Percentiles rank a stretch among this genome's conserved stretches.
Conservation (phyloP, 2,113 vertebrate species). For the Ginglymostoma cirratum region DNA sequence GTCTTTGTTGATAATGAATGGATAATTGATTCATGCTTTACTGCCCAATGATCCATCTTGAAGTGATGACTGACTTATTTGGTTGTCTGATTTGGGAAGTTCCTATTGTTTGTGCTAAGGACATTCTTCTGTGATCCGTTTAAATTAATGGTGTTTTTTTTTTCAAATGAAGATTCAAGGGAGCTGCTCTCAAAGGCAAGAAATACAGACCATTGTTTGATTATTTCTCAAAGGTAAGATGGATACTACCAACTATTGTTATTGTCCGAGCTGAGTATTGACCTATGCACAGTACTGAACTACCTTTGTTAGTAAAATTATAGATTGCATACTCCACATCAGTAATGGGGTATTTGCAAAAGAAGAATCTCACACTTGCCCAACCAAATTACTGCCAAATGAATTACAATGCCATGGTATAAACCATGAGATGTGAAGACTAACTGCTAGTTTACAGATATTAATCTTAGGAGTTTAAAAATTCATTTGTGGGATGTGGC, state of each 20-base stretch:
- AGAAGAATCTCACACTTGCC: not conserved
- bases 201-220: slow-evolving; percentile 85
- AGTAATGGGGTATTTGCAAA: not conserved
- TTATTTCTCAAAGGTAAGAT: slow-evolving; percentile 81
- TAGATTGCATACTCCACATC: not conserved
- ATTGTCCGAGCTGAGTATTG: not conserved
- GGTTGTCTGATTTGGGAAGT: not conserved
- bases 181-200: slow-evolving; percentile 78
- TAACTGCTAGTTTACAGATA: not conserved
- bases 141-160: not conserved
- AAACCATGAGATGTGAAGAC: not conserved
- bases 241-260: not conserved
- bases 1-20: not conserved
- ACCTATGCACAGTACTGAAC: not conserved
- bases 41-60: not conserved
- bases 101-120: not conserved
- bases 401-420: not conserved
- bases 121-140: not conserved
- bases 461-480: not conserved
- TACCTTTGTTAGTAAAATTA: not conserved
- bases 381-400: not conserved
- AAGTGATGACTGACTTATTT: not conserved
- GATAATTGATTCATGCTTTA: not conserved
- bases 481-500: too few relatives aligned
- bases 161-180: slow-evolving; percentile 72